Evolutionary conservation across 2,888 invertebrate species (phyloP).

Genomic region (Leptinotarsa haldemani): DNA sequence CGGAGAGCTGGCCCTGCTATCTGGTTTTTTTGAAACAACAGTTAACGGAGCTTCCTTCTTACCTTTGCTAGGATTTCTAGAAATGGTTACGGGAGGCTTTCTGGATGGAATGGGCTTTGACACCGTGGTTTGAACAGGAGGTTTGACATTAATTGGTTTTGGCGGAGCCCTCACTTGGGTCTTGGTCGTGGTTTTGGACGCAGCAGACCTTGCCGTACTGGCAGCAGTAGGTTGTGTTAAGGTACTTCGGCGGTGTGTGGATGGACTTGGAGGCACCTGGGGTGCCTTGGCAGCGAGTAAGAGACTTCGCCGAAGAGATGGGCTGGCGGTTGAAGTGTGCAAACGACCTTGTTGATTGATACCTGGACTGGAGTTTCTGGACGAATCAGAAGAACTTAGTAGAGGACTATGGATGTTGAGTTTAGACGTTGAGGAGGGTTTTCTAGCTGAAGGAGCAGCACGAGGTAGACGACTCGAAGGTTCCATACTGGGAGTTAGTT

Average conservation of each 20-base stretch:
- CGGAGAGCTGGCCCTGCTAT: conserved; percentile 53
- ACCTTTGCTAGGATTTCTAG: conserved; percentile 49
- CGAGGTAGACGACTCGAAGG: conserved; percentile 59
- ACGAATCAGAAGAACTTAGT: conserved; percentile 69
- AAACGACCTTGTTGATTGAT: conserved; percentile 54
- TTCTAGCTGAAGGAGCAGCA: conserved; percentile 57
- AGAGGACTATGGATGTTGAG: conserved; percentile 59
- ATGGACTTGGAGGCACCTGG: conserved; percentile 68
- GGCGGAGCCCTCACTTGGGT: conserved; percentile 31
- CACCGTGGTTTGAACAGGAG: neutral
- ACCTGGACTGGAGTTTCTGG: conserved; percentile 77
- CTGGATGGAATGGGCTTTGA: conserved; percentile 37
- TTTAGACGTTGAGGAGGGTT: conserved; percentile 55
- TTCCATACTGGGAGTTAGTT: conserved; percentile 68
- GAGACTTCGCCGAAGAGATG: conserved; percentile 68
- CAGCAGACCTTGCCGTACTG: conserved; percentile 70
- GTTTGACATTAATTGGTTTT: conserved; percentile 25
- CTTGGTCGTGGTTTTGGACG: conserved; percentile 48
- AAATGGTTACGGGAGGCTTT: conserved; percentile 42
- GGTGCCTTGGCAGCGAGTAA: conserved; percentile 69
- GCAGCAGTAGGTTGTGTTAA: conserved; percentile 72
- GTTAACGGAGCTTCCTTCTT: conserved; percentile 44
- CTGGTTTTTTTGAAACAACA: conserved; percentile 39
- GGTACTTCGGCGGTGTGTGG: conserved; percentile 65
- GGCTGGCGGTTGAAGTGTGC: conserved; percentile 57